Evolutionary conservation across 2,797 vertebrate species (phyloP).

Genomic region (Nannoperca australis): DNA sequence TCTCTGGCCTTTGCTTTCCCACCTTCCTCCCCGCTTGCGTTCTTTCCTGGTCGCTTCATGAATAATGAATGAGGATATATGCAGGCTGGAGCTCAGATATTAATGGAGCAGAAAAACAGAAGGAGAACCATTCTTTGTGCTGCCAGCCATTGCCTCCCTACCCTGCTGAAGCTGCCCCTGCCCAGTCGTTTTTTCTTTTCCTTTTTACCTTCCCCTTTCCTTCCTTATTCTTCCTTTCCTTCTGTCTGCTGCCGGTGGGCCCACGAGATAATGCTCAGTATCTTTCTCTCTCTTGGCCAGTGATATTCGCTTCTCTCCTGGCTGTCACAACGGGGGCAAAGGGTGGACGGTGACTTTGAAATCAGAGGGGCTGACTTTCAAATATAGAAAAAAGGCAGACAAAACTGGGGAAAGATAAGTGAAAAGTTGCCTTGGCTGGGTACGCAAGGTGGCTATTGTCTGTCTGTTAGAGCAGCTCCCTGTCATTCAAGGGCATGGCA

Average conservation of each 20-base stretch:
- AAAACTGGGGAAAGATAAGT: conserved; percentile 50
- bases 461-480: conserved; percentile 45
- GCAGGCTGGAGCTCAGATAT: conserved; percentile 88
- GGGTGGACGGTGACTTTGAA: conserved; percentile 62
- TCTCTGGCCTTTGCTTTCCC: conserved; percentile 93
- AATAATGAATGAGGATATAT: conserved; percentile 98
- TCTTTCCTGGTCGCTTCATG: conserved; percentile 84
- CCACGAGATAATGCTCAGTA: conserved; percentile 42
- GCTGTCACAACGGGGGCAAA: conserved; percentile 60
- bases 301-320: conserved; percentile 50
- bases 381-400: conserved; percentile 24
- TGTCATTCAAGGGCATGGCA: conserved; percentile 76
- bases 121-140: conserved; percentile 85
- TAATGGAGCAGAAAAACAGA: conserved; percentile 92
- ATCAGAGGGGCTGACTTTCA: conserved; percentile 59
- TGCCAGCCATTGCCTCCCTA: conserved; percentile 81
- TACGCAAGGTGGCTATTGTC: conserved; percentile 60
- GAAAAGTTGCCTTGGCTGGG: conserved; percentile 60
- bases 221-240: conserved; percentile 46
- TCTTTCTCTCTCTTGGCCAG: conserved; percentile 60
- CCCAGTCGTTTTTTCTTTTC: conserved; percentile 25
- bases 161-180: conserved; percentile 68
- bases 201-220: conserved; percentile 45
- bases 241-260: conserved; percentile 51
- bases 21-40: conserved; percentile 70